Evolutionary conservation across 2,113 vertebrate genomes (phyloP).

Genomic region (Charadrius vociferus): DNA sequence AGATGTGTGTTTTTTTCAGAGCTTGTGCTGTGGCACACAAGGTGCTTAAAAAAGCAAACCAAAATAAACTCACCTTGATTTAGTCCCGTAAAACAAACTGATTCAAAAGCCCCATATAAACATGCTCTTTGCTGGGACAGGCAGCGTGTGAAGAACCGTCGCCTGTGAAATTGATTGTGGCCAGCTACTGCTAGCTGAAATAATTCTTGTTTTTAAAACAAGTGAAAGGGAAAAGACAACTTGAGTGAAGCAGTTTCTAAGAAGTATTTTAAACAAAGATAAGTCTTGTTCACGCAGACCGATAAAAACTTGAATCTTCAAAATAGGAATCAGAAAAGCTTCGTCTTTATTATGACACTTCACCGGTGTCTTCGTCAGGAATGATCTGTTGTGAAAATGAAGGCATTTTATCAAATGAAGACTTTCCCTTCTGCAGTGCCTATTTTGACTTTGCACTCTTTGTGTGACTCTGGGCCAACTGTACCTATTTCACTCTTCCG

Average conservation of each 20-base stretch:
- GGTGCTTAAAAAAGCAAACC: not conserved
- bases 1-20: not conserved
- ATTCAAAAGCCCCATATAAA: not conserved
- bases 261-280: not conserved
- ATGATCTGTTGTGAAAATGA: not conserved
- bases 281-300: fast-evolving
- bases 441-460: not conserved
- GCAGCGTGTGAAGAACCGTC: not conserved
- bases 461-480: not conserved
- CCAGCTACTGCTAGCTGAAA: not conserved
- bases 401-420: not conserved
- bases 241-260: not conserved
- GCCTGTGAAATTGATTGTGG: not conserved
- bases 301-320: not conserved
- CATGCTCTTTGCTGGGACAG: not conserved
- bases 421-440: not conserved
- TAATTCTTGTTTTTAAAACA: not conserved
- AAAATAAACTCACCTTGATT: no score
- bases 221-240: not conserved
- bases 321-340: not conserved
- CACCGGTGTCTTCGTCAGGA: fast-evolving
- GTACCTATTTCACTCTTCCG: not conserved
- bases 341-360: fast-evolving
- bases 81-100: not conserved
- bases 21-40: not conserved